A percentile compares a stretch with the other conserved stretches of the same genome.
Conservation (phyloP, 2,113 vertebrate genomes). For the Oreochromis spilurus region DNA sequence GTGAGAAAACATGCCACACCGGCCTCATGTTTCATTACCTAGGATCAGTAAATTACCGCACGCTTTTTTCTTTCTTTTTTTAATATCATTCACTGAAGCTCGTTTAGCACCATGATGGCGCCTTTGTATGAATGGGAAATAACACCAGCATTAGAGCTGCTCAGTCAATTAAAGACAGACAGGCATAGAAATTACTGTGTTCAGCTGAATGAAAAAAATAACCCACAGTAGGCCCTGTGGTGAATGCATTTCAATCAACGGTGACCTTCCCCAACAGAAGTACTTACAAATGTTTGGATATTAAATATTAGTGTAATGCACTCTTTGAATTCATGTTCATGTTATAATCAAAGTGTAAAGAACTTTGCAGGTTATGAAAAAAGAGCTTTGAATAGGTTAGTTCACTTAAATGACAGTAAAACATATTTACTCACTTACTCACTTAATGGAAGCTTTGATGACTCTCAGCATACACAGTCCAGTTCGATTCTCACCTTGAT, state of each 20-base stretch:
- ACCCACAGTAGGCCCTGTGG: background rate
- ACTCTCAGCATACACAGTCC: background rate
- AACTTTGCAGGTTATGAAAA: background rate
- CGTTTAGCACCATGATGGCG: slow-evolving; percentile 37
- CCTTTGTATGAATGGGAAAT: slow-evolving; percentile 39
- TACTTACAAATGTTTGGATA: background rate
- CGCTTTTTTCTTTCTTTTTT: slow-evolving; percentile 1
- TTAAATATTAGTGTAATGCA: background rate
- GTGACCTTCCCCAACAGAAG: background rate
- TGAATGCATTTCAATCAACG: slow-evolving; percentile 13
- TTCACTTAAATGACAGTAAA: background rate
- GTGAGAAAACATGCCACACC: slow-evolving; percentile 49
- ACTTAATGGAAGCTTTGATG: background rate
- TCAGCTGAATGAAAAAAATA: slow-evolving; percentile 14
- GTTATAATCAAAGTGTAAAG: background rate
- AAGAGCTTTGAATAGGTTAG: background rate
- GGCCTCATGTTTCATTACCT: slow-evolving; percentile 55
- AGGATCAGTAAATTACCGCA: slow-evolving; percentile 43
- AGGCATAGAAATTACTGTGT: slow-evolving; percentile 2
- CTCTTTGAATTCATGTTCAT: background rate
- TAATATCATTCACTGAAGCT: slow-evolving; percentile 26
- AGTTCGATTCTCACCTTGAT: background rate
- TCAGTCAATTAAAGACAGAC: slow-evolving; percentile 20
- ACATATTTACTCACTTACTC: background rate
- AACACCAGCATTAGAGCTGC: slow-evolving; percentile 10